These are phyloP conservation scores for Enhydra lutris DNA, from an alignment of 2,113 vertebrate genomes.

Conservation along the genomic window DNA sequence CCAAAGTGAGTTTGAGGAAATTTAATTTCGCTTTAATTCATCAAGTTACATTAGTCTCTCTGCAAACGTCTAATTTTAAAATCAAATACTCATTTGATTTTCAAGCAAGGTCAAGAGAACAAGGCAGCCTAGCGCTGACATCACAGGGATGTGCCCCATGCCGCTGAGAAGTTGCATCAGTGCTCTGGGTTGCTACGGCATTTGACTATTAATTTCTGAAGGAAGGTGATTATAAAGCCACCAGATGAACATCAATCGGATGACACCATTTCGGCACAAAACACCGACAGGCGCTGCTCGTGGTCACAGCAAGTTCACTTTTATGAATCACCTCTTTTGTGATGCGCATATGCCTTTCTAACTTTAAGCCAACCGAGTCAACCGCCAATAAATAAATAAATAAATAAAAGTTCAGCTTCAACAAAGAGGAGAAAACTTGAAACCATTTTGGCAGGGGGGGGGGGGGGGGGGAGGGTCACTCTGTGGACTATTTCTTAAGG, in stretches of 20 bases:
- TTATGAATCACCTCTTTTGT: constrained; percentile 80
- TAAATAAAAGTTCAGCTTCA: constrained; percentile 64
- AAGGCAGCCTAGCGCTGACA: constrained; percentile 79
- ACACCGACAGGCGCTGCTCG: constrained; percentile 65
- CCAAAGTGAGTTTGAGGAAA: constrained; percentile 70
- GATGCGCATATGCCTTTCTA: constrained; percentile 73
- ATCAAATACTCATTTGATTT: constrained; percentile 79
- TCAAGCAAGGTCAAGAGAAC: constrained; percentile 81
- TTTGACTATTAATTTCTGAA: constrained; percentile 85
- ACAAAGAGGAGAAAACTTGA: constrained; percentile 59
- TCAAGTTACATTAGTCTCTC: constrained; percentile 64
- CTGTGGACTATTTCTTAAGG: neutral
- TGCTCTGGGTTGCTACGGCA: constrained; percentile 82
- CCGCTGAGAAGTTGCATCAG: constrained; percentile 75
- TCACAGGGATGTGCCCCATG: constrained; percentile 76
- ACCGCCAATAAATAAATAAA: neutral
- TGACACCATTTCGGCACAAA: constrained; percentile 77
- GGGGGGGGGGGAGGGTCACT: neutral
- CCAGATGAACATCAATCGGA: constrained; percentile 81
- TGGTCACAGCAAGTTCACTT: constrained; percentile 71
- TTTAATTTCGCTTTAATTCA: constrained; percentile 76
- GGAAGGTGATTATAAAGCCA: constrained; percentile 83
- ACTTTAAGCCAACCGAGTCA: constrained; percentile 66
- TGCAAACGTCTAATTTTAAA: constrained; percentile 81
- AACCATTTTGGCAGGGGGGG: neutral